These are phyloP conservation scores for Dendrocincla tyrannina DNA, from an alignment of 2,797 vertebrate species.

Conservation along the genomic window DNA sequence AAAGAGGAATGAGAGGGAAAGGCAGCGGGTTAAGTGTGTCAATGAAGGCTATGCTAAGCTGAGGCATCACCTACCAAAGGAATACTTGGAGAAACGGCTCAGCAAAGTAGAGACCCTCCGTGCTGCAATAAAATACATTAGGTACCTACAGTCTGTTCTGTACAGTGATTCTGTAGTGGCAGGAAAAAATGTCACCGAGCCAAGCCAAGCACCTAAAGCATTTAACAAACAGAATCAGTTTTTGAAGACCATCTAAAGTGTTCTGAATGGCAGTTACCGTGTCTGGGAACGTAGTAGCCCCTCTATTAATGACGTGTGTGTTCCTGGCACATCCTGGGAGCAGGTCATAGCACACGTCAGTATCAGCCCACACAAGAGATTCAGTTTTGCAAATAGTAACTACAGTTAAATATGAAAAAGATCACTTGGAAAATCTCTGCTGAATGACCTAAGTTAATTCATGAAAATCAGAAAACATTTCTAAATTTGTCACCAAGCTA, in stretches of 20 bases:
- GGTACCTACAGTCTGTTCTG: slow-evolving; percentile 75
- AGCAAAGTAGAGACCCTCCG: slow-evolving; percentile 83
- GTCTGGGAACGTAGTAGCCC: not conserved
- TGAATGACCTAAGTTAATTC: not conserved
- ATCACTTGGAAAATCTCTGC: not conserved
- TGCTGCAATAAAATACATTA: slow-evolving; percentile 82
- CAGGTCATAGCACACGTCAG: not conserved
- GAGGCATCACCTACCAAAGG: slow-evolving; percentile 77
- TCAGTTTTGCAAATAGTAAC: not conserved
- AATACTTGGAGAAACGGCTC: slow-evolving; percentile 78
- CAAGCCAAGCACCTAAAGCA: not conserved
- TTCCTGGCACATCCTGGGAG: not conserved
- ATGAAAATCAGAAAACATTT: not conserved
- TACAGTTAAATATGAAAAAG: not conserved
- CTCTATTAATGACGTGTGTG: not conserved
- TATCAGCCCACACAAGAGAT: not conserved
- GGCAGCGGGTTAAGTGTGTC: slow-evolving; percentile 81
- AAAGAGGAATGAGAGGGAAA: slow-evolving; percentile 81
- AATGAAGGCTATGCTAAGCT: slow-evolving; percentile 82
- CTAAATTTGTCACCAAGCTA: not conserved
- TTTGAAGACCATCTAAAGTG: slow-evolving; percentile 20
- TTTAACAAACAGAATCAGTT: not conserved
- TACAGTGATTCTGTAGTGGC: not conserved
- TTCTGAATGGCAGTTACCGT: not conserved
- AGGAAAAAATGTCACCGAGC: not conserved